Conservation (phyloP, 2,888 invertebrate species). For the Drosophila pullipes region DNA sequence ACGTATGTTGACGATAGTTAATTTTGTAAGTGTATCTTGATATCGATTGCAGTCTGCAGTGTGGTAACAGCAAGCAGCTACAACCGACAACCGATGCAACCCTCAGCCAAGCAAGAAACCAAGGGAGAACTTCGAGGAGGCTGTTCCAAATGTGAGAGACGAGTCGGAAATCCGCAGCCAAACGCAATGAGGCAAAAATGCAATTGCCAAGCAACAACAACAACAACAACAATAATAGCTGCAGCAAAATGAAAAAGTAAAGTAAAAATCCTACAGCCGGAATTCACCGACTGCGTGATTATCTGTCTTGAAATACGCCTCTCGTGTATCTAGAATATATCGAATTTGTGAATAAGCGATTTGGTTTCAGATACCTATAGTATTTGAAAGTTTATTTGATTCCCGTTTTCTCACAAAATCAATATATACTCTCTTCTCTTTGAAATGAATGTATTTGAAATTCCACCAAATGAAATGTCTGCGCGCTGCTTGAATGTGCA, state of each 20-base stretch:
- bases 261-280: neutral
- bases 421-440: neutral
- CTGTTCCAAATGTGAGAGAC: constrained; percentile 38
- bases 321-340: neutral
- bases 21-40: constrained; percentile 81
- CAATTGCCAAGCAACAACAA: constrained; percentile 59
- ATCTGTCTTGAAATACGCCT: neutral
- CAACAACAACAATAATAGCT: constrained; percentile 16
- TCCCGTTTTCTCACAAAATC: neutral
- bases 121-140: constrained; percentile 11
- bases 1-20: constrained; percentile 81
- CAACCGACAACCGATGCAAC: constrained; percentile 15
- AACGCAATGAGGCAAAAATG: constrained; percentile 72
- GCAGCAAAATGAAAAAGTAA: constrained; percentile 8
- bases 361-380: neutral
- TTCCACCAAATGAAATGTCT: constrained; percentile 48
- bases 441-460: constrained; percentile 20
- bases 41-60: constrained; percentile 72
- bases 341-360: neutral
- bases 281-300: neutral
- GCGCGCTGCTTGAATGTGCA: constrained; percentile 43
- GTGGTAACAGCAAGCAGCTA: constrained; percentile 28
- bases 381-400: neutral
- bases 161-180: constrained; percentile 54
- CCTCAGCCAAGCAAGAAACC: constrained; percentile 2